Conservation (phyloP, 2,888 invertebrate species). For the Cryptus armator region DNA sequence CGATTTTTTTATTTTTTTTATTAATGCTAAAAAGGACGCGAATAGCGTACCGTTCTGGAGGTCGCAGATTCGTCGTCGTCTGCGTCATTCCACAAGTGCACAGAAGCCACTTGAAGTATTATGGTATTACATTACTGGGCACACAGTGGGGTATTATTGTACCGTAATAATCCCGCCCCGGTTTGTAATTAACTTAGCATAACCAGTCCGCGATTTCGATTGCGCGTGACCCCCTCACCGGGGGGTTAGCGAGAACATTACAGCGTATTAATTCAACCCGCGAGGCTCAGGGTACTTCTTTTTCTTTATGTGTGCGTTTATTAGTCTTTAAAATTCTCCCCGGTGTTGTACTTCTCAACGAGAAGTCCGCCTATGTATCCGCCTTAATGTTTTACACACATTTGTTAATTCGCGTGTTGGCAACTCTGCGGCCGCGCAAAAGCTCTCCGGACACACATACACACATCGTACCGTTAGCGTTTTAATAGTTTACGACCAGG, state of each 20-base stretch:
- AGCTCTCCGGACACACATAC: background rate
- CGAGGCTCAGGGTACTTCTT: background rate
- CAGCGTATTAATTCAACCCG: constrained; percentile 16
- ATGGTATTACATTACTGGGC: background rate
- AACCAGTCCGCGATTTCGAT: constrained; percentile 70
- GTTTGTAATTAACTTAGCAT: constrained; percentile 70
- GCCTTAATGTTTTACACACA: background rate
- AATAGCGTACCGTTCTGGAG: constrained; percentile 56
- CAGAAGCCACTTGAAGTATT: background rate
- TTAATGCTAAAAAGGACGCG: constrained; percentile 29
- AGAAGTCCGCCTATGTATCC: background rate
- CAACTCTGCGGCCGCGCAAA: background rate
- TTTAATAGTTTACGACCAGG: constrained; percentile 41
- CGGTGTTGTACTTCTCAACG: background rate
- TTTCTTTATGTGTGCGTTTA: background rate
- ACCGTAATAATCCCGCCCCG: constrained; percentile 39
- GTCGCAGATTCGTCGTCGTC: constrained; percentile 35
- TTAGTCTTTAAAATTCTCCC: background rate
- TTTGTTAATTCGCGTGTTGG: background rate
- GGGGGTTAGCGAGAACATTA: constrained; percentile 45
- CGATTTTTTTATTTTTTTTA: constrained; percentile 11
- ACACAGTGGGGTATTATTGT: background rate
- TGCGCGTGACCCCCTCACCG: constrained; percentile 37
- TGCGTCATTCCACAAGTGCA: background rate
- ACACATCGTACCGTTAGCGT: constrained; percentile 20